Conservation (phyloP, 2,888 invertebrate species). For the Dryobotodes eremita region DNA sequence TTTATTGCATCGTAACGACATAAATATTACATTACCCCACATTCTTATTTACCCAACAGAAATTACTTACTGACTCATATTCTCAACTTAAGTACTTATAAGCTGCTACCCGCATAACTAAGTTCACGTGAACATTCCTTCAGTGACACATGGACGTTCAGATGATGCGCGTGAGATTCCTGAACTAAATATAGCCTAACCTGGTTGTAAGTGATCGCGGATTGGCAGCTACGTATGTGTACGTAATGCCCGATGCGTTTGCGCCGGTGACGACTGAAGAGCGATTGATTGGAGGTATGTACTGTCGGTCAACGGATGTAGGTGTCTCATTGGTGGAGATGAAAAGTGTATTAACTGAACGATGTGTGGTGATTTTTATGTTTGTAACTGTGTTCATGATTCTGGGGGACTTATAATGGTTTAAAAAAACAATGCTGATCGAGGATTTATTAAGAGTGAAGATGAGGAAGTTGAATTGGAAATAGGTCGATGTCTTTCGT, state of each 20-base stretch:
- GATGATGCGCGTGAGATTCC: constrained; percentile 64
- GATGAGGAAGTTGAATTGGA: neutral
- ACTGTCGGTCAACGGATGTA: constrained; percentile 18
- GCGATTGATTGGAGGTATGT: constrained; percentile 36
- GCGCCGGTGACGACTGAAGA: constrained; percentile 51
- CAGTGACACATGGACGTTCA: constrained; percentile 50
- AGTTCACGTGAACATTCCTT: constrained; percentile 48
- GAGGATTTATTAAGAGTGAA: neutral
- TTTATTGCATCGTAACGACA: constrained; percentile 1
- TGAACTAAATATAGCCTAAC: constrained; percentile 72
- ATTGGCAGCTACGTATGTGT: constrained; percentile 69
- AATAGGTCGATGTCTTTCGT: neutral
- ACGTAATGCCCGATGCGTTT: constrained; percentile 53
- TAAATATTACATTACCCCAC: constrained; percentile 6
- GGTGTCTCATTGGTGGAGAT: constrained; percentile 5
- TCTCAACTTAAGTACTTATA: constrained; percentile 1
- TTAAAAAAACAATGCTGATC: neutral
- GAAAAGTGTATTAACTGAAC: constrained; percentile 10
- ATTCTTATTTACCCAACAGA: neutral
- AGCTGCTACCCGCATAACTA: neutral
- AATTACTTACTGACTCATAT: constrained; percentile 17
- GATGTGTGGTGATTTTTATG: neutral
- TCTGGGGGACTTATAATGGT: neutral
- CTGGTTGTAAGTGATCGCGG: constrained; percentile 63
- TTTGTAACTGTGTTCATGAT: neutral